Base-by-base conservation (phyloP, 2,113 vertebrate species). In the Dunckerocampus dactyliophorus region DNA sequence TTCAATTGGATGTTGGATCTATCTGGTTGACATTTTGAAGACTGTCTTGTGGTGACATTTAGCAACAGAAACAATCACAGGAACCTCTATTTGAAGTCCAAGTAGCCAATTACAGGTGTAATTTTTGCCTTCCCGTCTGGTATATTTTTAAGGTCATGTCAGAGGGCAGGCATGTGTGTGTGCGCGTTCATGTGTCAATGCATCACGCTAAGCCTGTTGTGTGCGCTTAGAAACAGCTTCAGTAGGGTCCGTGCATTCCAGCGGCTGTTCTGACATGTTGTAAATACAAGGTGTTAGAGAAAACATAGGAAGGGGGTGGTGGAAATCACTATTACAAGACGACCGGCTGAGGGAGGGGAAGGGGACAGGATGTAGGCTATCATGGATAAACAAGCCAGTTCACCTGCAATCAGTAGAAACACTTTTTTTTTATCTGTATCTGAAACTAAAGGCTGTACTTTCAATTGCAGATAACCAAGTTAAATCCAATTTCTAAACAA, bases 211-310 rank as follows among this genome's bases (percentile, higher is more conserved):
- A 69, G 57, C 63, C 53, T 42, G 12, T 22, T 67, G 57, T 60
- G 72, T 63, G 67, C 76, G 72, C 71, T 76, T 74, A 61, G 72
- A 75, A 73, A 84, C 53, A 63, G 78, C 78, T 74, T 63, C 55
- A 53, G 65, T 74, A 72, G 79, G 90, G 90, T 88, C 89, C 83
- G 84, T 82, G 88, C 94, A 97, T 95, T 96, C 94, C 94, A 93
- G 88, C 90, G 87, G 92, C 92, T 95, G 95, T 93, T 92, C 91
- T 87, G 90, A 95, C 95, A 95, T 91, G 94, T 92, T 90, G 89
- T 88, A 88, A 88, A 88, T 82, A 85, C 84, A 85, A 88, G 83
- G 79, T 87, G 85, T 86, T 81, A 72, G 72, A 82, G 74, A 85
- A 81, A 87, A 87, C 74, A 81, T 59, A 57, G 74, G 65, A 72